Conservation (phyloP, 2,113 vertebrate species). For the Nansenia antarctica region DNA sequence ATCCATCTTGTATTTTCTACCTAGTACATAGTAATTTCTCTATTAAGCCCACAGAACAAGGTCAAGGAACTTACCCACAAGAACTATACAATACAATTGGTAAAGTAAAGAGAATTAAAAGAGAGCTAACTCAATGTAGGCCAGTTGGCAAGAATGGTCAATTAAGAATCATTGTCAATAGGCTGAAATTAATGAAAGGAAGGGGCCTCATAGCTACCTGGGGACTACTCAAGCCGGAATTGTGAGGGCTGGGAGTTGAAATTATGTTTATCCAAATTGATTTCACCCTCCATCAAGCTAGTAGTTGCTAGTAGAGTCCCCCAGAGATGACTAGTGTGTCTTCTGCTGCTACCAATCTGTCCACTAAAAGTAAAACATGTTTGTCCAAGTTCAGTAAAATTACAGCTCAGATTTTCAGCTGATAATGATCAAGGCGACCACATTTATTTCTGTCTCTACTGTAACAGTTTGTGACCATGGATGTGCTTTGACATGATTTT, state of each 20-base stretch:
- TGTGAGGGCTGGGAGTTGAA: conserved; percentile 44
- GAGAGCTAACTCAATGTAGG: no score
- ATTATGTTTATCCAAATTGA: conserved; percentile 30
- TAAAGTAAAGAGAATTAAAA: neutral
- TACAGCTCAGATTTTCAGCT: no score
- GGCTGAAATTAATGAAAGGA: neutral
- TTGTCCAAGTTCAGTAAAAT: no score
- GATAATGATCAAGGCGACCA: no score
- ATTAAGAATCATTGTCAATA: neutral
- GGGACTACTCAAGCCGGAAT: conserved; percentile 62
- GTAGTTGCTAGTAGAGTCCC: conserved; percentile 64
- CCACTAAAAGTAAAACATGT: conserved; percentile 37
- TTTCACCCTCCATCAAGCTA: conserved; percentile 47
- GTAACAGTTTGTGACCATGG: no score
- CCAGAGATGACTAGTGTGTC: conserved; percentile 75
- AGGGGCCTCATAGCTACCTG: neutral
- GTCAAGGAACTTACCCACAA: no score
- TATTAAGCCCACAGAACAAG: neutral
- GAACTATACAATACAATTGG: neutral
- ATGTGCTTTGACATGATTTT: no score
- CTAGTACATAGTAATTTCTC: neutral
- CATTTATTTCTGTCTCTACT: no score
- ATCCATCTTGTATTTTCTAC: neutral
- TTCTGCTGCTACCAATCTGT: conserved; percentile 57
- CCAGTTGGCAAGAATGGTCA: neutral